A percentile compares a stretch with the other conserved stretches of the same genome.
Conservation (phyloP, 2,797 vertebrate species). For the Cephalopachus bancanus region DNA sequence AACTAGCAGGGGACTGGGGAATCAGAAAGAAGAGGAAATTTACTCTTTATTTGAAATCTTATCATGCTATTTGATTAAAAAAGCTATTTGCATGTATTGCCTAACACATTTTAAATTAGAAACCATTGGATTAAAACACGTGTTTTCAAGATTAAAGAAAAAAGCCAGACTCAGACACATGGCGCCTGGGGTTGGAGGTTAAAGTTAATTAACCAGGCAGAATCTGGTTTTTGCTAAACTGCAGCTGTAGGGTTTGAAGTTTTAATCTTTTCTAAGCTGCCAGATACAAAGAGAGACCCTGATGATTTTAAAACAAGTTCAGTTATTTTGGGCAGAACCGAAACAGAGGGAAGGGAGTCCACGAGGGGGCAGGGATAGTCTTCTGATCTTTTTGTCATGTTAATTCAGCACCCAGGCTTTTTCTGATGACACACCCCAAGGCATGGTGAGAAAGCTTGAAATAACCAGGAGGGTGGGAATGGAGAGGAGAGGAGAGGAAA, state of each 20-base stretch:
- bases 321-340: constrained; percentile 62
- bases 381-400: background rate
- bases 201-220: constrained; percentile 55
- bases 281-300: constrained; percentile 33
- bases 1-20: background rate
- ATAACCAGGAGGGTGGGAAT: background rate
- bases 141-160: background rate
- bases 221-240: constrained; percentile 50
- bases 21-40: constrained; percentile 28
- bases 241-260: constrained; percentile 40
- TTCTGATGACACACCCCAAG: background rate
- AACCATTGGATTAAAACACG: background rate
- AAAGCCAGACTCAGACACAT: background rate
- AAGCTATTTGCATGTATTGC: background rate
- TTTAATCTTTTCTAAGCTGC: constrained; percentile 61
- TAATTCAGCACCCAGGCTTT: background rate
- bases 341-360: background rate
- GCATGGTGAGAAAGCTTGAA: constrained; percentile 31
- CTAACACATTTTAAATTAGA: constrained; percentile 56
- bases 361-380: background rate
- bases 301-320: constrained; percentile 28
- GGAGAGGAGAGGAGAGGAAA: background rate
- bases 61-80: constrained; percentile 38
- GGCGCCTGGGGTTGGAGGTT: background rate
- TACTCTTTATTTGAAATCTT: constrained; percentile 36